These are phyloP conservation scores for Lineus longissimus DNA, from an alignment of 1,140 invertebrate genomes.

Conservation along the genomic window DNA sequence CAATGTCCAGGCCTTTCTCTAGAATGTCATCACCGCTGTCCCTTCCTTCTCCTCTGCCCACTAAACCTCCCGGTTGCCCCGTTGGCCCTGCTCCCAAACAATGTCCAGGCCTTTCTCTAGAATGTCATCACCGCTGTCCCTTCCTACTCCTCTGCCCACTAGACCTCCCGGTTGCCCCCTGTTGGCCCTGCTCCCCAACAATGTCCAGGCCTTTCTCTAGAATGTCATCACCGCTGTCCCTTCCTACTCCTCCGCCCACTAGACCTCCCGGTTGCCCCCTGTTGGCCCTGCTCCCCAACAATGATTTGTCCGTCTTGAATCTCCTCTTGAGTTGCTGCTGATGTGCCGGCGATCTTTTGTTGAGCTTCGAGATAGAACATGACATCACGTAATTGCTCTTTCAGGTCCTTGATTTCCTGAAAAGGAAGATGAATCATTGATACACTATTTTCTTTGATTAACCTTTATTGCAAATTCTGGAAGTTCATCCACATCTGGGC, in stretches of 20 bases:
- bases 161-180: neutral
- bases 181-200: conserved; percentile 39
- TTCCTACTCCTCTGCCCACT: conserved; percentile 4
- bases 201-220: too few species aligned
- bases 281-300: conserved; percentile 32
- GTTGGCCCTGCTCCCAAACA: too few species aligned
- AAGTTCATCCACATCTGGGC: too few species aligned
- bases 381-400: conserved; percentile 88
- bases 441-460: too few species aligned
- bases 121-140: neutral
- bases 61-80: conserved; percentile 2
- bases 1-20: too few species aligned
- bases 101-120: too few species aligned
- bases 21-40: too few species aligned
- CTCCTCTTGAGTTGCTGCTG: conserved; percentile 59
- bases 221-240: neutral
- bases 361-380: conserved; percentile 95
- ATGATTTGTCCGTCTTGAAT: conserved; percentile 69
- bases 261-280: conserved; percentile 3
- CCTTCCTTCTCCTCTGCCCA: conserved; percentile 1
- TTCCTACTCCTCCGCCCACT: conserved; percentile 6
- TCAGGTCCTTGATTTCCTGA: conserved; percentile 73
- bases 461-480: too few species aligned
- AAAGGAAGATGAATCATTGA: conserved; percentile 24
- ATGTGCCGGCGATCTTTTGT: conserved; percentile 53